A percentile compares a stretch with the other conserved stretches of the same genome.
Evolutionary conservation across 1,140 invertebrate species (phyloP).

Genomic region (Apis laboriosa): DNA sequence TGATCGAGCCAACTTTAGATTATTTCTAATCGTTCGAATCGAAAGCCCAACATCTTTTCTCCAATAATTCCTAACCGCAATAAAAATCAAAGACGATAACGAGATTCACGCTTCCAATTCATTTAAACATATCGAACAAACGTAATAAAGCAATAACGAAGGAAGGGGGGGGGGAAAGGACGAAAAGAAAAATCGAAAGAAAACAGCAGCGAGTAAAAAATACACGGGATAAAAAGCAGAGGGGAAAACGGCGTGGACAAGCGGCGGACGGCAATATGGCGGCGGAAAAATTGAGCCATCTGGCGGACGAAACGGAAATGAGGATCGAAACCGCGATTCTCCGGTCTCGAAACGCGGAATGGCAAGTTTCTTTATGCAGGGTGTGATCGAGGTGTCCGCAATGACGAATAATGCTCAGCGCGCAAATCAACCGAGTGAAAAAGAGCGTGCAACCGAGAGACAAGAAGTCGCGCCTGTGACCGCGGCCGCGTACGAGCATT

Average conservation of each 20-base stretch:
- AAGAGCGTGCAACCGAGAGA: neutral
- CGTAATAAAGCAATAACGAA: neutral
- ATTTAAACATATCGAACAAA: neutral
- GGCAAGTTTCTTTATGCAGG: constrained; percentile 21
- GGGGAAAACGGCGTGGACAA: too few relatives aligned
- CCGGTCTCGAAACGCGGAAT: constrained; percentile 22
- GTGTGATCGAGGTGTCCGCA: constrained; percentile 40
- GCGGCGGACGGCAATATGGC: neutral
- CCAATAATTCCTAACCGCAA: neutral
- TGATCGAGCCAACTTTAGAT: too few relatives aligned
- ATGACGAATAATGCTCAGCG: constrained; percentile 29
- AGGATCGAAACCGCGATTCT: constrained; percentile 40
- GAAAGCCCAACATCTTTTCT: too few relatives aligned
- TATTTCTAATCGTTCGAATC: too few relatives aligned
- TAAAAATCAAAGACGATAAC: neutral
- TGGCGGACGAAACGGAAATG: constrained; percentile 27
- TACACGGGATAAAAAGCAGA: too few relatives aligned
- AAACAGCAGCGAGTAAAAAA: neutral
- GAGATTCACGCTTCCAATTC: neutral
- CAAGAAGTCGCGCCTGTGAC: constrained; percentile 37
- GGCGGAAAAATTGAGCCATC: neutral
- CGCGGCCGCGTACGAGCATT: constrained; percentile 14
- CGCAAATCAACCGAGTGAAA: constrained; percentile 50
- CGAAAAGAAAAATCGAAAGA: neutral
- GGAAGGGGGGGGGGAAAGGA: neutral